A percentile compares a stretch with the other conserved stretches of the same genome.
These are phyloP conservation scores for Rhinopomastus cyanomelas DNA, from an alignment of 2,113 vertebrate species.

Conservation along the genomic window DNA sequence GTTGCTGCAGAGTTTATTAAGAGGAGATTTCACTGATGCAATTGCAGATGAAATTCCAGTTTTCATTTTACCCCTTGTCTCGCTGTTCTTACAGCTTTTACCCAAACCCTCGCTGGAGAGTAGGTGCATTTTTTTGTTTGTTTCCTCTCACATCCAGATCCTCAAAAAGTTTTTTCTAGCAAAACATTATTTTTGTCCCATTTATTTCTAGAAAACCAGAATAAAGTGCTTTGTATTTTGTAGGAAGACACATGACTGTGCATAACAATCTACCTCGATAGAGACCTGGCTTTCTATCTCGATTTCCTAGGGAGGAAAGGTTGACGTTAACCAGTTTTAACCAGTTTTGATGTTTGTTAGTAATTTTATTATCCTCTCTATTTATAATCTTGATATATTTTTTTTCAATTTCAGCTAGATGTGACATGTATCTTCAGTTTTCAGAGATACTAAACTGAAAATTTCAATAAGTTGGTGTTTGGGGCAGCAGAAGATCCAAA, in stretches of 20 bases:
- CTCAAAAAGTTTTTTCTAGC: neutral
- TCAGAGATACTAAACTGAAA: neutral
- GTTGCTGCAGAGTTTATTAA: neutral
- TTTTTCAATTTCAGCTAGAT: neutral
- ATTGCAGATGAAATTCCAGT: neutral
- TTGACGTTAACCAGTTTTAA: neutral
- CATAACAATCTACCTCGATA: too few relatives aligned
- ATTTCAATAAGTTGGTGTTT: neutral
- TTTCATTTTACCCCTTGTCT: neutral
- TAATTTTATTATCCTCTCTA: neutral
- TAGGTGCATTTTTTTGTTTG: neutral
- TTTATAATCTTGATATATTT: neutral
- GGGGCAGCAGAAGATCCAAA: neutral
- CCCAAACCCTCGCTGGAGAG: neutral
- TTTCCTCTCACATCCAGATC: neutral
- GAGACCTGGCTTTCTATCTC: neutral
- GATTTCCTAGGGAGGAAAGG: neutral
- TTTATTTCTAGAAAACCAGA: neutral
- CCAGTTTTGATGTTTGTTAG: neutral
- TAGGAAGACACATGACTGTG: neutral
- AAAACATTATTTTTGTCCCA: neutral
- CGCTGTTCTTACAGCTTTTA: accelerated
- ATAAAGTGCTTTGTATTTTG: neutral
- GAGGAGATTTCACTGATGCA: neutral
- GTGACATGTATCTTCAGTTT: neutral